A percentile compares a stretch with the other conserved stretches of the same genome.
Conservation (phyloP, 1,140 invertebrate species). For the Drosophila willistoni region DNA sequence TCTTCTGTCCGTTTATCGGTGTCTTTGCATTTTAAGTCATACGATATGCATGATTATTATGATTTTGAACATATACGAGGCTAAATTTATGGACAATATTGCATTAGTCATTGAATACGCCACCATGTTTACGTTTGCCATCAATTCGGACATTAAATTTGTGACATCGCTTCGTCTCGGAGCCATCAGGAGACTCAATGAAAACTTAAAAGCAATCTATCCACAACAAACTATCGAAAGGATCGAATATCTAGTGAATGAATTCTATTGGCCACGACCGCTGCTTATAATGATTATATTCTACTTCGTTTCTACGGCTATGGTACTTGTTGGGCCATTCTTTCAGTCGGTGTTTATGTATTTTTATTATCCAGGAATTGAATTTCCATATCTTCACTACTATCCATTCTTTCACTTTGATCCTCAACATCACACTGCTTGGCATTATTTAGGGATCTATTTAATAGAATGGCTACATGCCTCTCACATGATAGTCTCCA, state of each 20-base stretch:
- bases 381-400: conserved; percentile 45
- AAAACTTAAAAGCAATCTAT: conserved; percentile 36
- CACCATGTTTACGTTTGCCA: not conserved
- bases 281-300: not conserved
- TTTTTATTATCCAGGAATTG: not conserved
- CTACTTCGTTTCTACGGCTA: conserved; percentile 25
- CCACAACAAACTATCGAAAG: conserved; percentile 22
- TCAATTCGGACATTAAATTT: not conserved
- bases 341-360: conserved; percentile 23
- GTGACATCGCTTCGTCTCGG: conserved; percentile 16
- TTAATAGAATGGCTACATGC: conserved; percentile 49
- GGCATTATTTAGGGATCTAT: conserved; percentile 50
- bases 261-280: conserved; percentile 43
- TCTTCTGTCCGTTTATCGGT: too few relatives aligned
- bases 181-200: conserved; percentile 28
- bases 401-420: conserved; percentile 51
- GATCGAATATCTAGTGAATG: conserved; percentile 36
- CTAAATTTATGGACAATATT: too few relatives aligned
- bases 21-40: too few relatives aligned
- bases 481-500: conserved; percentile 49
- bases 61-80: too few relatives aligned
- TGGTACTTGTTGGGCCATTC: conserved; percentile 36
- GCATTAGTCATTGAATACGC: too few relatives aligned
- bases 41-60: too few relatives aligned
- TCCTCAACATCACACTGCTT: conserved; percentile 25